Evolutionary conservation across 2,113 vertebrate genomes (phyloP).

Genomic region (Dipodomys spectabilis): DNA sequence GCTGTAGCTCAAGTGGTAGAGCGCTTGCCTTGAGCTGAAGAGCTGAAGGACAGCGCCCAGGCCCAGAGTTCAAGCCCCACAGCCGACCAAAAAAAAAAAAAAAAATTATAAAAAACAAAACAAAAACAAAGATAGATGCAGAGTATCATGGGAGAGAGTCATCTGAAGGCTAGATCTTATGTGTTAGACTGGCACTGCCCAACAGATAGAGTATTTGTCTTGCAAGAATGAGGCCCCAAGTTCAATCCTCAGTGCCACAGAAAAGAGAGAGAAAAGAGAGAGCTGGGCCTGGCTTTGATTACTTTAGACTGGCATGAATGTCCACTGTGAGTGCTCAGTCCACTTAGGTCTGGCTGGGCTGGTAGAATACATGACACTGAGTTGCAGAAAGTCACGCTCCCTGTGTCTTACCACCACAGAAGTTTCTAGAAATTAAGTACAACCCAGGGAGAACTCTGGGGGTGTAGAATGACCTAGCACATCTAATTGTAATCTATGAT

Average conservation of each 20-base stretch:
- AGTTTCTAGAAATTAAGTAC: conserved; percentile 18
- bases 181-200: neutral
- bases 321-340: neutral
- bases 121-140: neutral
- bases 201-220: neutral
- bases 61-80: too few species aligned
- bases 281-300: too few species aligned
- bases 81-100: too few species aligned
- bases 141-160: neutral
- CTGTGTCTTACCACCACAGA: neutral
- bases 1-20: too few species aligned
- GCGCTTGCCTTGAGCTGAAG: too few species aligned
- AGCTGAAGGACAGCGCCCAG: too few species aligned
- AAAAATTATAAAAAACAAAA: too few species aligned
- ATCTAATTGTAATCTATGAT: conserved; percentile 49
- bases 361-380: neutral
- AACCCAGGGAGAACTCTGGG: neutral
- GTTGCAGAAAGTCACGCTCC: neutral
- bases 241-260: neutral
- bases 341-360: neutral
- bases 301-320: neutral
- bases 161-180: neutral
- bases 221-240: neutral
- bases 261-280: too few species aligned
- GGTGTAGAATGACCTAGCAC: neutral